These are phyloP conservation scores for Tribolium madens DNA, from an alignment of 1,140 invertebrate genomes.

Conservation along the genomic window DNA sequence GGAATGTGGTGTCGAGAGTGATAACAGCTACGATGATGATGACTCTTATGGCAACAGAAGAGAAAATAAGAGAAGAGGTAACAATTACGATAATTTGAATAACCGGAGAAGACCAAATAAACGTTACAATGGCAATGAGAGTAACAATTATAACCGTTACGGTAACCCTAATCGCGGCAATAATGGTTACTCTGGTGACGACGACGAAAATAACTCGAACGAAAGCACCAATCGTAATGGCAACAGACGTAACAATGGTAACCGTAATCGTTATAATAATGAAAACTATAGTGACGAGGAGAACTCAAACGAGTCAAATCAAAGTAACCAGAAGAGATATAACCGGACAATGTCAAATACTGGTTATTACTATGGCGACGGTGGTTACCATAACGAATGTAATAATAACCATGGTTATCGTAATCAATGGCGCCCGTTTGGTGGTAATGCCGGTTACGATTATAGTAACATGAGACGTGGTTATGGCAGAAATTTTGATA, in stretches of 20 bases:
- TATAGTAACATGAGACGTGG: neutral
- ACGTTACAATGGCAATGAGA: neutral
- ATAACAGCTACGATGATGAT: conserved; percentile 47
- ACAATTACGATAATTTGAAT: conserved; percentile 22
- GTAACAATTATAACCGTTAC: conserved; percentile 36
- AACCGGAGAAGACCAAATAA: neutral
- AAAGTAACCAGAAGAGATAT: neutral
- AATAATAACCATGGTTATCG: neutral
- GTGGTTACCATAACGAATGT: neutral
- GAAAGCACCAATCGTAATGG: conserved; percentile 25
- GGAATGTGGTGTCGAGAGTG: conserved; percentile 44
- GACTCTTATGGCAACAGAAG: conserved; percentile 24
- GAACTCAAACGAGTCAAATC: conserved; percentile 28
- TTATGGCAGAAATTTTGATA: neutral
- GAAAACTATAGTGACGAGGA: conserved; percentile 30
- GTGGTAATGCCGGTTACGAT: neutral
- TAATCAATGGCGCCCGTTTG: neutral
- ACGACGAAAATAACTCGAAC: conserved; percentile 17
- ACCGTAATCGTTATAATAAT: conserved; percentile 29
- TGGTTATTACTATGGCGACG: neutral
- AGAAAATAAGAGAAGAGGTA: conserved; percentile 4
- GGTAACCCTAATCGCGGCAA: conserved; percentile 30
- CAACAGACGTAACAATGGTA: conserved; percentile 28
- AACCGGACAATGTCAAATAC: conserved; percentile 1
- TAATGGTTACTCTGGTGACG: conserved; percentile 22